These are phyloP conservation scores for Globia sparganii DNA, from an alignment of 2,888 invertebrate species.

Conservation along the genomic window DNA sequence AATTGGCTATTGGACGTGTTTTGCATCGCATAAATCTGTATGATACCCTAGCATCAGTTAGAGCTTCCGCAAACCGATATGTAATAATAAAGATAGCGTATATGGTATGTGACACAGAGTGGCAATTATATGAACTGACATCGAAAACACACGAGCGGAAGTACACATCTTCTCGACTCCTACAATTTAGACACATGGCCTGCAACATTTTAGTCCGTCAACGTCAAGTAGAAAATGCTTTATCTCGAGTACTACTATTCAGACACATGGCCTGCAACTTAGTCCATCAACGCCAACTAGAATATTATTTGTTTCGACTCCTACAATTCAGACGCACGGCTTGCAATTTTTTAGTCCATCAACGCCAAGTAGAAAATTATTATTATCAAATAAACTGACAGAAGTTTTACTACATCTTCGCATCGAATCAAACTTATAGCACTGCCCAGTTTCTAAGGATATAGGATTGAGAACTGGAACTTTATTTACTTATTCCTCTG, in stretches of 20 bases:
- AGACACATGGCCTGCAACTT: no score
- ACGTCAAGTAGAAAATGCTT: not conserved
- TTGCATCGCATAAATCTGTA: slow-evolving; percentile 53
- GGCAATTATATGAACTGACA: not conserved
- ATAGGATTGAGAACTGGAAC: not conserved
- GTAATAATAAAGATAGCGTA: slow-evolving; percentile 37
- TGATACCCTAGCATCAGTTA: slow-evolving; percentile 47
- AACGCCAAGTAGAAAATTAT: not conserved
- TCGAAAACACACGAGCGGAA: not conserved
- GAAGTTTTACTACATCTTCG: not conserved
- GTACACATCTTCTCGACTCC: not conserved
- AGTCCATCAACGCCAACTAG: not conserved
- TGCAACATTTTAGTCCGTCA: not conserved
- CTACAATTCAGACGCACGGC: not conserved
- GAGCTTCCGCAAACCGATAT: slow-evolving; percentile 58
- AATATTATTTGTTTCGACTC: not conserved
- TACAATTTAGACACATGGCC: not conserved
- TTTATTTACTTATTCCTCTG: slow-evolving; percentile 15
- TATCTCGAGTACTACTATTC: not conserved
- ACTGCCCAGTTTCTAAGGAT: not conserved
- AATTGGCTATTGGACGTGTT: slow-evolving; percentile 62
- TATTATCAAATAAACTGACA: not conserved
- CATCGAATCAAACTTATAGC: not conserved
- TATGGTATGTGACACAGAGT: slow-evolving; percentile 15
- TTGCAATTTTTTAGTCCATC: not conserved